Percentiles rank a stretch among this genome's conserved stretches.
Evolutionary conservation across 2,888 invertebrate species (phyloP).

Genomic region (Stenotaenia linearis): DNA sequence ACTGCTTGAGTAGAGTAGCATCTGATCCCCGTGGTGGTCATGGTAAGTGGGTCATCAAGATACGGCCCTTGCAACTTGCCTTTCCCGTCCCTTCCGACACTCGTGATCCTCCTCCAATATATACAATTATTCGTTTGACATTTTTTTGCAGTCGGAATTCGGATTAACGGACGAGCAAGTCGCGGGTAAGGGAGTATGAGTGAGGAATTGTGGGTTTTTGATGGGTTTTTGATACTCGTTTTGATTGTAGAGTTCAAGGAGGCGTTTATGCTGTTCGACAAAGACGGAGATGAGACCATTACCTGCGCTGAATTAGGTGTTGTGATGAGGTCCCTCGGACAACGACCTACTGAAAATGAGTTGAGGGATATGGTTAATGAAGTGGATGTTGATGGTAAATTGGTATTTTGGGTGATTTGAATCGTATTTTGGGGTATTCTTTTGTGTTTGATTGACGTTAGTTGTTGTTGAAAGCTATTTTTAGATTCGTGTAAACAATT

Average conservation of each 20-base stretch:
- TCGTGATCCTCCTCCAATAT: not conserved
- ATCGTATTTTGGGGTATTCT: too few relatives aligned
- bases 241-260: slow-evolving; percentile 72
- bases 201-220: not conserved
- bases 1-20: not conserved
- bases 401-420: not conserved
- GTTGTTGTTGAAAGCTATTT: too few relatives aligned
- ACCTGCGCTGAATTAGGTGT: slow-evolving; percentile 81
- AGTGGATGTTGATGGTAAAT: slow-evolving; percentile 57
- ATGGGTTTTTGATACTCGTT: not conserved
- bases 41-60: slow-evolving; percentile 13
- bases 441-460: too few relatives aligned
- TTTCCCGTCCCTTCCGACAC: not conserved
- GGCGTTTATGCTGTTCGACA: slow-evolving; percentile 85
- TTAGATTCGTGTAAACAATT: too few relatives aligned
- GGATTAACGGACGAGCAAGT: slow-evolving; percentile 84
- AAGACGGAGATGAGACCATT: slow-evolving; percentile 82
- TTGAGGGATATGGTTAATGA: slow-evolving; percentile 81
- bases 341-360: slow-evolving; percentile 67
- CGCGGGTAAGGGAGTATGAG: slow-evolving; percentile 57
- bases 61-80: not conserved
- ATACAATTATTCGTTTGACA: not conserved
- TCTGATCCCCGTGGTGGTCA: not conserved
- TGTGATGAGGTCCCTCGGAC: slow-evolving; percentile 81
- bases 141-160: slow-evolving; percentile 67